Evolutionary conservation across 30 jellyfish, hydroid and myxozoan genomes (phyloP).

Genomic region (Hydractinia echinata): DNA sequence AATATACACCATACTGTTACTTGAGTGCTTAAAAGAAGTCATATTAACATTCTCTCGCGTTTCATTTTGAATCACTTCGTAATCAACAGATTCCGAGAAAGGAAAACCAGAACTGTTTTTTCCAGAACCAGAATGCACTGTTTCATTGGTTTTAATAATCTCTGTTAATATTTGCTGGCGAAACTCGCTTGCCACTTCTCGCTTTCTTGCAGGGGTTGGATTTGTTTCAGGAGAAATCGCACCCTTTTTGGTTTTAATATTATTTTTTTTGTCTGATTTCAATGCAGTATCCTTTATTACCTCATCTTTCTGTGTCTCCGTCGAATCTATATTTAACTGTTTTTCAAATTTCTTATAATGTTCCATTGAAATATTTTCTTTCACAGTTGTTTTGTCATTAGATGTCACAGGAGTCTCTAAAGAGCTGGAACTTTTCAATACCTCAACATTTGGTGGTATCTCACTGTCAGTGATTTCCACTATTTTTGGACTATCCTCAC

Average conservation of each 20-base stretch:
- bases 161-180: neutral
- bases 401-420: neutral
- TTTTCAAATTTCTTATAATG: neutral
- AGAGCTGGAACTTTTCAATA: no score
- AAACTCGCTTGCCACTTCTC: neutral
- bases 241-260: neutral
- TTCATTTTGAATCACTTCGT: neutral
- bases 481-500: neutral
- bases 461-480: slow-evolving; percentile 3
- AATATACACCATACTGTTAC: neutral
- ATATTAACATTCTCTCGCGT: slow-evolving; percentile 10
- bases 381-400: neutral
- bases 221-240: neutral
- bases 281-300: slow-evolving; percentile 30
- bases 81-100: neutral
- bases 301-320: slow-evolving; percentile 16
- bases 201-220: neutral
- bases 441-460: slow-evolving; percentile 1
- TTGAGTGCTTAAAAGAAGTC: neutral
- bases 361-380: neutral
- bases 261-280: neutral
- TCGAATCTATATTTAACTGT: neutral
- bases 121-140: neutral
- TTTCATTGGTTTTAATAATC: neutral
- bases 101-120: neutral